A percentile compares a stretch with the other conserved stretches of the same genome.
These are phyloP conservation scores for Heliocidaris tuberculata DNA, from an alignment of 35 echinoderm and acorn worm species.

Conservation along the genomic window DNA sequence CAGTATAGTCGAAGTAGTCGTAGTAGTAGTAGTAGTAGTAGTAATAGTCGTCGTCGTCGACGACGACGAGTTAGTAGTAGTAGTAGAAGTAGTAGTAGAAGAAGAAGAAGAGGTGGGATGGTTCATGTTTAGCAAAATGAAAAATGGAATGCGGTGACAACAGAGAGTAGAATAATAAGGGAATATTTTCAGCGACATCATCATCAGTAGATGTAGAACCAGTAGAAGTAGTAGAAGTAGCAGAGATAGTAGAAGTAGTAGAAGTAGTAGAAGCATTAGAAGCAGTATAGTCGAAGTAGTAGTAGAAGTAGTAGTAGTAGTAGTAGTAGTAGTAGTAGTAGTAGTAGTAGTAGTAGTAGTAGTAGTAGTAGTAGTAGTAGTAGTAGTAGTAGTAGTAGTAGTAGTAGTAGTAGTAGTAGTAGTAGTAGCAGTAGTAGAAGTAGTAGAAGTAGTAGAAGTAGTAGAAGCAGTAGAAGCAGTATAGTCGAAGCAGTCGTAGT, in stretches of 20 bases:
- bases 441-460: no score
- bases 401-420: background rate
- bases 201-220: background rate
- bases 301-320: background rate
- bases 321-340: background rate
- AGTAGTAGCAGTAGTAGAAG: background rate
- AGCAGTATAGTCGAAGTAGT: no score
- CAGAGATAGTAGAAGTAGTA: background rate
- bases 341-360: constrained; percentile 6
- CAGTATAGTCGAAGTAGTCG: background rate
- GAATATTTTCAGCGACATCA: background rate
- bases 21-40: background rate
- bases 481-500: background rate
- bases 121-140: no score
- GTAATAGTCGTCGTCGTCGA: no score
- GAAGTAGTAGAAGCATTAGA: no score
- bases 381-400: background rate
- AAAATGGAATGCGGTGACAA: no score
- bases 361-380: background rate
- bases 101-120: no score
- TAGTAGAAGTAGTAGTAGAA: no score
- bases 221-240: background rate
- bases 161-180: background rate
- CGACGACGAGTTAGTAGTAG: no score
- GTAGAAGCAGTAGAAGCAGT: no score